Base-by-base conservation (phyloP, 2,888 invertebrate species). In the Tinea trinotella region DNA sequence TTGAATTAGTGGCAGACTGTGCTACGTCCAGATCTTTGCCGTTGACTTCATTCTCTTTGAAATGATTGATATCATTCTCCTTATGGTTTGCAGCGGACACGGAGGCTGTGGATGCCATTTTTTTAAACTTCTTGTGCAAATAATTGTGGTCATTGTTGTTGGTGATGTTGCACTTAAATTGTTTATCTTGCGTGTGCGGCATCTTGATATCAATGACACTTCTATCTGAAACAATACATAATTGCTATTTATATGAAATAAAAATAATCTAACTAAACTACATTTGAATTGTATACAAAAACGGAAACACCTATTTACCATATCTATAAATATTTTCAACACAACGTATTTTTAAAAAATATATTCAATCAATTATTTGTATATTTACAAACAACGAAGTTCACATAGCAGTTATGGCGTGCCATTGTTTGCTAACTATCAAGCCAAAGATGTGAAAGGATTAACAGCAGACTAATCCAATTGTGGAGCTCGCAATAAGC, bases 41-140 rank as follows among this genome's bases (percentile, higher is more conserved):
- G 18, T 36, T 34, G 7, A 17, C 24, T 13, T 46, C 18, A 59
- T 70, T 74, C 55, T 70, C 62, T 61, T 79, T 81, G 60, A 67
- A 78, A 57, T 74, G 72, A 63, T 70, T 68, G 55, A 60, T 66
- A 61, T 82, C 81, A 54, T 71, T 76, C 30, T 66, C 65, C 61
- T 70, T 80, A 60, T 71, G 62, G 62, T 68, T 77, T 57, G 68
- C 61, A 54, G 82, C 73, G 63, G 77, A 78, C 57, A 72, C 71
- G 59, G 83, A 67, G 64, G 82, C 82, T 59, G 86, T 79, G 68
- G 89, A 90, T 73, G 92, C 94, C 87, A 95, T 90, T 80, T 95
- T 95, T 84, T 96, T 96, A 82, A 96, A 96, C 79, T 96, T 96
- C 81, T 96, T 96, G 79, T 96, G 96, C 75, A 95, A 88, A 87